These are phyloP conservation scores for Stegostoma tigrinum DNA, from an alignment of 2,113 vertebrate genomes.

Conservation along the genomic window DNA sequence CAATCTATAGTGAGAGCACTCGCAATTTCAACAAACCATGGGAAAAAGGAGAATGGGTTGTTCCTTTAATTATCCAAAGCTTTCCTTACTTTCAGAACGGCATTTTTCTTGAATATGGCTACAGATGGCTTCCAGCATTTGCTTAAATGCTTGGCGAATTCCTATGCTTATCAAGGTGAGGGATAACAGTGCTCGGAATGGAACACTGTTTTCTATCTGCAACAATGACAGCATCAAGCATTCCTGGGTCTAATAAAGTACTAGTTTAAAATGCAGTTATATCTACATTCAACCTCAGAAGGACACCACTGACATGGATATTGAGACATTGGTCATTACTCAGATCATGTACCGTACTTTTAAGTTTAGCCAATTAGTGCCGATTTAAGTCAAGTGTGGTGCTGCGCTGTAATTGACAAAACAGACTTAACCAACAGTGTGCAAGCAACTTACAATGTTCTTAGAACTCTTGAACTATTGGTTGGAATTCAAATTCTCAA, in stretches of 20 bases:
- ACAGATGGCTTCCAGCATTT: slow-evolving; percentile 18
- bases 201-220: neutral
- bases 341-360: neutral
- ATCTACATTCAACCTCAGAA: neutral
- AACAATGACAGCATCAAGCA: neutral
- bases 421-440: neutral
- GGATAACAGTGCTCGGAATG: neutral
- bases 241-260: neutral
- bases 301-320: neutral
- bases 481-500: neutral
- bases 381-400: neutral
- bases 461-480: neutral
- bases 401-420: neutral
- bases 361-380: slow-evolving; percentile 9
- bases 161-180: neutral
- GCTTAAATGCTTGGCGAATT: neutral
- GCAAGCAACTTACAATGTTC: neutral
- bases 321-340: neutral
- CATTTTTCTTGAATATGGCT: neutral
- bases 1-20: neutral
- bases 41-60: neutral
- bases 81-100: neutral
- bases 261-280: neutral
- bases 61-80: neutral
- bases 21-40: neutral